Conservation (phyloP, 2,113 vertebrate species). For the Coracopsis vasa region DNA sequence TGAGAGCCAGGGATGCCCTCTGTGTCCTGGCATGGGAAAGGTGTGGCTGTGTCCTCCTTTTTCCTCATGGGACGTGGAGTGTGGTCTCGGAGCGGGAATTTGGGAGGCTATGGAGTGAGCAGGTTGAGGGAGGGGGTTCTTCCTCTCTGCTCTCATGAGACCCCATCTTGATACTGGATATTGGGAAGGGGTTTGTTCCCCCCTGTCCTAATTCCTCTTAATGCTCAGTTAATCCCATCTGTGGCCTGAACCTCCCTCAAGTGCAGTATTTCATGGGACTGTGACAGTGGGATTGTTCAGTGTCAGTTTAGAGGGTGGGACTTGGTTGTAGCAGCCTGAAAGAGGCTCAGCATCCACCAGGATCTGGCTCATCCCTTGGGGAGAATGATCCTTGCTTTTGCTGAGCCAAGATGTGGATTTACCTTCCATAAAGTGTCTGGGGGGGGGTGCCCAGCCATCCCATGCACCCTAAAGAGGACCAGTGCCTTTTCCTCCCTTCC, state of each 20-base stretch:
- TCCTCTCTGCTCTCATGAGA: neutral
- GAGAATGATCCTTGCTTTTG: neutral
- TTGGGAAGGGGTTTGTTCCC: neutral
- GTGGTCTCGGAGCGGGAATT: neutral
- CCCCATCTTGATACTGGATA: neutral
- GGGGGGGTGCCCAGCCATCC: neutral
- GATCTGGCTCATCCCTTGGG: neutral
- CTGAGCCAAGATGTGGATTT: neutral
- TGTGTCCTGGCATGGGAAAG: neutral
- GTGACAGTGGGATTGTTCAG: accelerated
- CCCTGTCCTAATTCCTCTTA: neutral
- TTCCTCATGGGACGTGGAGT: accelerated
- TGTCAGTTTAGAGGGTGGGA: neutral
- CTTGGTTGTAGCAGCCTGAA: neutral
- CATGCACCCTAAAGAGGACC: neutral
- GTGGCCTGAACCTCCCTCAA: neutral
- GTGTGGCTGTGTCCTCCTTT: neutral
- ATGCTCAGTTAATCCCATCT: neutral
- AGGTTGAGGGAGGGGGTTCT: neutral
- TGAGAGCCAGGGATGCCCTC: neutral
- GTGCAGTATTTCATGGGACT: neutral
- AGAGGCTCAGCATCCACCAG: neutral
- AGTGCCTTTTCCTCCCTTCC: neutral
- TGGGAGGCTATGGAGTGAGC: neutral
- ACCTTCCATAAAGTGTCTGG: neutral